Evolutionary conservation across 1,140 invertebrate species (phyloP).

Genomic region (Archegozetes longisetosus): DNA sequence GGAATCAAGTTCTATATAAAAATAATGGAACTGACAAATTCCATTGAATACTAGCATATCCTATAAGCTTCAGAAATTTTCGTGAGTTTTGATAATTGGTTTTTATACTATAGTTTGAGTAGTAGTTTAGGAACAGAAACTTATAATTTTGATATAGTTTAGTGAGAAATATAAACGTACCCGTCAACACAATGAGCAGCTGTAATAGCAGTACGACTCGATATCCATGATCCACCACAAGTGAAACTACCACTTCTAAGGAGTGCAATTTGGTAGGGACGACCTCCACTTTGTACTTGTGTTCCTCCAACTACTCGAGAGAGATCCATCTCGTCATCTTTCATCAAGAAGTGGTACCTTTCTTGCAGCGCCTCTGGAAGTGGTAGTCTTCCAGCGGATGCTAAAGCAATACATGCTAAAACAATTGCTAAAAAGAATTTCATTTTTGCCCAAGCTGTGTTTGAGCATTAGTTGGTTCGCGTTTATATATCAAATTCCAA

Average conservation of each 20-base stretch:
- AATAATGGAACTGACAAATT: too few relatives aligned
- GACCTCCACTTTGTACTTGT: neutral
- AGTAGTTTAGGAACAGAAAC: neutral
- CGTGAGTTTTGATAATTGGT: neutral
- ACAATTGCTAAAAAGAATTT: too few relatives aligned
- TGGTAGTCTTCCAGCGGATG: too few relatives aligned
- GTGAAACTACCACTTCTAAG: neutral
- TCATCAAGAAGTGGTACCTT: too few relatives aligned
- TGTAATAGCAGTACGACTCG: neutral
- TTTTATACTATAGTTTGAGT: neutral
- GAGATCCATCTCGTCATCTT: too few relatives aligned
- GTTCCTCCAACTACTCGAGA: neutral
- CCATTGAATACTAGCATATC: neutral
- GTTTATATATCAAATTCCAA: too few relatives aligned
- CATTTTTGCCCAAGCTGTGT: too few relatives aligned
- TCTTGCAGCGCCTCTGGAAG: too few relatives aligned
- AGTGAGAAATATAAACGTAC: neutral
- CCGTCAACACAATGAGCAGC: neutral
- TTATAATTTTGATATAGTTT: neutral
- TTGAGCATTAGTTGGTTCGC: too few relatives aligned
- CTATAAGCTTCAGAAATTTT: neutral
- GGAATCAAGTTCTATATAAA: too few relatives aligned
- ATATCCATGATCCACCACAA: neutral
- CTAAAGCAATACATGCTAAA: too few relatives aligned
- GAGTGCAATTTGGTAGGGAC: neutral